Evolutionary conservation across 2,797 vertebrate species (phyloP), one percentile per base, ranked within the genome.

Genomic region (Enteromius afrohamiltoni): DNA sequence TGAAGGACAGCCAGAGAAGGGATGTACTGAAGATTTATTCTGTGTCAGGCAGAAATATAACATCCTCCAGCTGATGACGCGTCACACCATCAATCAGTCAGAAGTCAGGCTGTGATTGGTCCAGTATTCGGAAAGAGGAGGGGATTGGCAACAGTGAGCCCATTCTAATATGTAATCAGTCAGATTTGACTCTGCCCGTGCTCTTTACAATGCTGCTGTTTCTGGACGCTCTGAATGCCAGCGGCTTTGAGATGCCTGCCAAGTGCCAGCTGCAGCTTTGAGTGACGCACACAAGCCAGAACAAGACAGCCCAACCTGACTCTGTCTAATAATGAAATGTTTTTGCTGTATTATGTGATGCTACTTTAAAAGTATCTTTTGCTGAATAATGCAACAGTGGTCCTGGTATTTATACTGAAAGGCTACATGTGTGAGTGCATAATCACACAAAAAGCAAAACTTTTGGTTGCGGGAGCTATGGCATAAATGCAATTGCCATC

Each of bases 241-340:
- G 79, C 87, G 88, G 86, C 89, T 92, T 91, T 88, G 89, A 83
- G 83, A 83, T 87, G 88, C 85, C 90, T 88, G 88, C 86, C 88
- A 89, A 91, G 89, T 80, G 85, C 87, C 92, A 93, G 90, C 91
- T 92, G 92, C 90, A 88, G 85, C 90, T 91, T 74, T 85, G 85
- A 92, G 92, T 92, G 90, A 83, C 86, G 53, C 29, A n/a, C 69
- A 47, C 2, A 65, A 23, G 80, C 83, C 74, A 80, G 64, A n/a
- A 62, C 26, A 82, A 40, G 21, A 8, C 42, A 34, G 70, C n/a
- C 74, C 70, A 64, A 64, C 21, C 42, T 42, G 82, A 70, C 55
- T 45, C 51, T 53, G 58, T 81, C 49, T 64, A 29, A 74, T 42
- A 76, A 85, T 75, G 5, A 79, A 86, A 70, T 47, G 21, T 17